Percentiles rank a stretch among this genome's conserved stretches.
These are phyloP conservation scores for Gymnopithys bicolor DNA, from an alignment of 2,797 vertebrate genomes.

Conservation along the genomic window DNA sequence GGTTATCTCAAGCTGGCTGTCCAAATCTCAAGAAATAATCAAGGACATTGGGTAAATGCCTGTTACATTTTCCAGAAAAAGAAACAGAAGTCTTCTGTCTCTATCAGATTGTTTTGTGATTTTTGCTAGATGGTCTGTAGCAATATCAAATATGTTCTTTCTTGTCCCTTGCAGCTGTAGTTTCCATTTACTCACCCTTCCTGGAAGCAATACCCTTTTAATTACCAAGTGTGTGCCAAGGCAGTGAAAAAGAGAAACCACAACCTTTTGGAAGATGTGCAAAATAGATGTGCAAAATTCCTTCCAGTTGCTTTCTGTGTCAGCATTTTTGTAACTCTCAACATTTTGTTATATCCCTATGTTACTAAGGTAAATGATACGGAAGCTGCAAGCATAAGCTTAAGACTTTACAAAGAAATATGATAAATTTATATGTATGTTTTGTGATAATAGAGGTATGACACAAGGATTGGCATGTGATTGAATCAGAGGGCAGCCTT, in stretches of 20 bases:
- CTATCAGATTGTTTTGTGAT: slow-evolving; percentile 39
- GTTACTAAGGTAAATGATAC: background rate
- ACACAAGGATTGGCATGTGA: background rate
- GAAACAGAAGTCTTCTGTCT: slow-evolving; percentile 67
- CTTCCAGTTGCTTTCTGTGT: background rate
- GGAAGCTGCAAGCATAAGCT: background rate
- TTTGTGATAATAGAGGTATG: background rate
- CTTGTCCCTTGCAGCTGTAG: slow-evolving; percentile 19
- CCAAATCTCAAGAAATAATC: slow-evolving; percentile 43
- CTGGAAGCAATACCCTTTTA: slow-evolving; percentile 33
- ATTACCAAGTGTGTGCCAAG: background rate
- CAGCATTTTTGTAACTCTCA: background rate
- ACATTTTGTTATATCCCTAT: background rate
- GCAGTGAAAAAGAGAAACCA: background rate
- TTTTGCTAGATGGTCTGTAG: slow-evolving; percentile 33
- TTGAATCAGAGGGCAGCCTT: background rate
- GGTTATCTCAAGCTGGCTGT: slow-evolving; percentile 52
- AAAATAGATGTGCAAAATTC: background rate
- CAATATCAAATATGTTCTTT: slow-evolving; percentile 37
- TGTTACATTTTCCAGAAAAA: slow-evolving; percentile 46
- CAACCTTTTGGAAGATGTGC: background rate
- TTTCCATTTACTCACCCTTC: slow-evolving; percentile 63
- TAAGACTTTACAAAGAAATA: background rate
- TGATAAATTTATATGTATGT: background rate
- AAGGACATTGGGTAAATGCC: slow-evolving; percentile 42